Evolutionary conservation across 2,888 invertebrate species (phyloP), one percentile per base, ranked within the genome.

Genomic region (Patella depressa): DNA sequence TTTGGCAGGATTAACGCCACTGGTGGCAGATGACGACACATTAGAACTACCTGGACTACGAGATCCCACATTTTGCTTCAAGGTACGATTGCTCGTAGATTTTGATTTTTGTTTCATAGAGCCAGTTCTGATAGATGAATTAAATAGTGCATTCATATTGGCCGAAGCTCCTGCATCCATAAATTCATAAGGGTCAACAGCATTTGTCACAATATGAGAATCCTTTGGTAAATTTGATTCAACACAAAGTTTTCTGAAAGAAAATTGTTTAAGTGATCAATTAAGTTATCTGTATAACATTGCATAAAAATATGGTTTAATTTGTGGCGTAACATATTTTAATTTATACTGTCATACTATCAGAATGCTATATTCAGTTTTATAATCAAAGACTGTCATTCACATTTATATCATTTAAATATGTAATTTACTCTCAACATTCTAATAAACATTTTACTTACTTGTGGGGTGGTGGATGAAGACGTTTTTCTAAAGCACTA

Each of bases 401-500:
- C 9, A 9, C 45, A 45, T 45, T 9, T 9, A 45, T 9, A 9
- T 45, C 45, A 45, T 45, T 45, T 45, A 45, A 7, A 45, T 9
- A 45, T 45, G 1, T 45, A 45, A 45, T 5, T 34, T 34, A 2
- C 29, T 3, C 4, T 34, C 34, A 34, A 34, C 34, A 34, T 34
- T 34, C 34, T 34, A 5, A 5, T 9, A 45, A 7, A 53, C 3
- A 14, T 53, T n/a, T 2, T 34, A 83, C 89, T 83, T 88, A 91
- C 91, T 90, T 91, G 75, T 89, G 88, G 72, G 90, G 90, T 17
- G 90, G 89, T 59, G 90, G 90, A 75, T 90, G 88, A 12, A 88
- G 79, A 75, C 89, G 89, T 75, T 84, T 83, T 74, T 91, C 90
- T 53, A 91, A 80, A 72, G 88, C 86, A 78, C 88, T 87, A 7